A percentile compares a stretch with the other conserved stretches of the same genome.
These are phyloP conservation scores for Telmatochromis brachygnathus DNA, from an alignment of 2,113 vertebrate species.

Conservation along the genomic window DNA sequence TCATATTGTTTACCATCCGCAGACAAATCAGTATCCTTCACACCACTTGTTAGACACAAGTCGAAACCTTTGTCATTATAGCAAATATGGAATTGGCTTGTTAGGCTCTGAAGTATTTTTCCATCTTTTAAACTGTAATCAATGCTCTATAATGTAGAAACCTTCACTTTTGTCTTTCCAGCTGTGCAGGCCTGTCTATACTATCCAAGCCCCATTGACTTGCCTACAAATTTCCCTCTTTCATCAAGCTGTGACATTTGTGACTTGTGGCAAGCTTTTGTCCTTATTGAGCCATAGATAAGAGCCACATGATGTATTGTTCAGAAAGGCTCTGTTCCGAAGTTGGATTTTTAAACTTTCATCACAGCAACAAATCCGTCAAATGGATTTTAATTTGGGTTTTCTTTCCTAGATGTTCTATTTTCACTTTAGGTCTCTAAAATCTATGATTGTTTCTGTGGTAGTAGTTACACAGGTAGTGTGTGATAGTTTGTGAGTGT, in stretches of 20 bases:
- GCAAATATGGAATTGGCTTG: neutral
- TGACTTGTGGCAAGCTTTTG: neutral
- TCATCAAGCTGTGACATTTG: neutral
- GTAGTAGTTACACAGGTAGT: neutral
- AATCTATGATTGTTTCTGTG: neutral
- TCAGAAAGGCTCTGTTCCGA: neutral
- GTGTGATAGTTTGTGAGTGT: neutral
- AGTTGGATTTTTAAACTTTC: neutral
- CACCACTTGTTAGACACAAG: neutral
- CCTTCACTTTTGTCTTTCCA: neutral
- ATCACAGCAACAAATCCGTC: neutral
- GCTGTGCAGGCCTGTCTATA: neutral
- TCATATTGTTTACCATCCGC: neutral
- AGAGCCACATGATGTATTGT: neutral
- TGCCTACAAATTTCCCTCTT: neutral
- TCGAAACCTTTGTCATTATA: neutral
- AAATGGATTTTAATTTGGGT: neutral
- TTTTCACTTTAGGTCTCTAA: neutral
- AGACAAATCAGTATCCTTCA: neutral
- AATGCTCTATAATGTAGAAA: neutral
- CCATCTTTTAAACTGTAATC: neutral
- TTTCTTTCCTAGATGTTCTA: neutral
- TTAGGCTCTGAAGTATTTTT: neutral
- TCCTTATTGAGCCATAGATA: neutral
- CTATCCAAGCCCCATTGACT: neutral